phyloP scores from a whole-genome alignment of 1,140 invertebrate species.

The Choristoneura fumiferana region DNA sequence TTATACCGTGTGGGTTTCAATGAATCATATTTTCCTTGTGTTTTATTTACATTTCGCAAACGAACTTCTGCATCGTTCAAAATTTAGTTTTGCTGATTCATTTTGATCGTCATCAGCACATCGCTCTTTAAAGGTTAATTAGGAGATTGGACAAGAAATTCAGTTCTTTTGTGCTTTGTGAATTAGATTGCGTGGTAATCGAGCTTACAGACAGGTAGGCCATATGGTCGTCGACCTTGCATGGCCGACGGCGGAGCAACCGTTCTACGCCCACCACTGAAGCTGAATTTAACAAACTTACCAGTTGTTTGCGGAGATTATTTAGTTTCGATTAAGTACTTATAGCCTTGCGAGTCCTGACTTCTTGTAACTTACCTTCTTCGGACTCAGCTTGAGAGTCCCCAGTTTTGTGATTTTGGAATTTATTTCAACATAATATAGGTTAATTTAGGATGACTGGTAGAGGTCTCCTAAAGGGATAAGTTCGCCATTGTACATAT shows the following conservation, averaged over 20 bases:
- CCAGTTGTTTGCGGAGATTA: background rate
- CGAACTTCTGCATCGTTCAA: background rate
- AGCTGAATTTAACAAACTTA: constrained; percentile 4
- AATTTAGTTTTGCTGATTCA: background rate
- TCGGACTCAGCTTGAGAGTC: too few species aligned
- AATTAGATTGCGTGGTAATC: constrained; percentile 25
- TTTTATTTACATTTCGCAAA: constrained; percentile 2
- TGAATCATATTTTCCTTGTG: background rate
- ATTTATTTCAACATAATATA: too few species aligned
- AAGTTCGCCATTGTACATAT: too few species aligned
- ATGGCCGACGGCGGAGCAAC: constrained; percentile 36
- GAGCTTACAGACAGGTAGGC: constrained; percentile 34
- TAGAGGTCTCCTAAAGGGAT: too few species aligned
- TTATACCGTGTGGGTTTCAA: background rate
- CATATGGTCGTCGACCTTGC: constrained; percentile 54
- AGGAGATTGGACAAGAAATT: background rate
- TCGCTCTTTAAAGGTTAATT: background rate
- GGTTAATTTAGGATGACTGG: too few species aligned
- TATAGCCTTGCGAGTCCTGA: too few species aligned
- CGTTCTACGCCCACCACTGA: constrained; percentile 39
- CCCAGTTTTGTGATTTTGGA: too few species aligned
- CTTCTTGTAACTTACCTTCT: too few species aligned
- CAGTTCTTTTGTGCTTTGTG: constrained; percentile 6
- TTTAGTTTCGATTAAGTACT: background rate
- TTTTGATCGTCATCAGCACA: background rate